Percentiles rank a stretch among this genome's conserved stretches.
phyloP scores from a whole-genome alignment of 2,113 vertebrate genomes.

The Desmodus rotundus region DNA sequence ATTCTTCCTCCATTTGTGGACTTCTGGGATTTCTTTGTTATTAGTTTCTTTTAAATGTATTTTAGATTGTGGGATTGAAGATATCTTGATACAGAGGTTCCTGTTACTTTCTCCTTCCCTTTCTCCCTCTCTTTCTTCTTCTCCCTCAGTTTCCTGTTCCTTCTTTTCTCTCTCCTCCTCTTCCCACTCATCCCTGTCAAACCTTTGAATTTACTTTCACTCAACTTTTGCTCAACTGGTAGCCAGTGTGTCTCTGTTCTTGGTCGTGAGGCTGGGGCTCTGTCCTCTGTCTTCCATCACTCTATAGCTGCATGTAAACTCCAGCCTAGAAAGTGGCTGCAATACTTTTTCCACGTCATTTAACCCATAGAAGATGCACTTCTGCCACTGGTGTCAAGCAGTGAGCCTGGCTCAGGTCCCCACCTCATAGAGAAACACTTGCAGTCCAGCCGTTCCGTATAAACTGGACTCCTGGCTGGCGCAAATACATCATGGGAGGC shows the following conservation, averaged over 20 bases:
- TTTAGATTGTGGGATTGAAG: not conserved
- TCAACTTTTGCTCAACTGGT: not conserved
- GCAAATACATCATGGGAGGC: not conserved
- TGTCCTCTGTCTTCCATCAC: not conserved
- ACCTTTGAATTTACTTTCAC: not conserved
- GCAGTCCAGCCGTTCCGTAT: not conserved
- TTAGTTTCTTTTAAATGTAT: not conserved
- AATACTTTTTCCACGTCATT: not conserved
- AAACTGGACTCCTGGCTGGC: not conserved
- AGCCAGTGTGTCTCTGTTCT: not conserved
- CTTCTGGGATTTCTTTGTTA: not conserved
- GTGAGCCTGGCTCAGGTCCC: not conserved
- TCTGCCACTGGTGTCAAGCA: not conserved
- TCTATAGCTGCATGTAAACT: not conserved
- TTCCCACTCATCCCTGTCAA: not conserved
- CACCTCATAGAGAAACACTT: not conserved
- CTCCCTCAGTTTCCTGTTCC: not conserved
- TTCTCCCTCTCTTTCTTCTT: not conserved
- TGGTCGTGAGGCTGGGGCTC: too few relatives aligned
- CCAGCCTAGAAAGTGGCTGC: not conserved
- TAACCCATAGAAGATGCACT: not conserved
- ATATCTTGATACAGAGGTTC: not conserved
- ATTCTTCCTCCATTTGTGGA: not conserved
- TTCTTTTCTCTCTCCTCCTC: not conserved
- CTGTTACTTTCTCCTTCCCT: not conserved